Evolutionary conservation across 2,113 vertebrate species (phyloP).

Genomic region (Tor tambroides): DNA sequence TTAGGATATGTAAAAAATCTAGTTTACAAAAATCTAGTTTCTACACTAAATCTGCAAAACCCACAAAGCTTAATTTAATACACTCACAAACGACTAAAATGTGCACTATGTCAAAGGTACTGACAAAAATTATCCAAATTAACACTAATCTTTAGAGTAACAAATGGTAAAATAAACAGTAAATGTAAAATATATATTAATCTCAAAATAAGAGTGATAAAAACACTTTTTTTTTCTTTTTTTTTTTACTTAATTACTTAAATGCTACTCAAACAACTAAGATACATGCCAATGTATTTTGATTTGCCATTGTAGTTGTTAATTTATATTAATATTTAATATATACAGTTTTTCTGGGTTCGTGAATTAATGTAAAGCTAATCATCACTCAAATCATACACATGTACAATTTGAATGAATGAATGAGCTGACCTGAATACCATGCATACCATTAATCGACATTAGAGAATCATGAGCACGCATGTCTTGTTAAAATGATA

Average conservation of each 20-base stretch:
- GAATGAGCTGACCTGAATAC: too few species aligned
- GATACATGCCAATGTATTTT: not conserved
- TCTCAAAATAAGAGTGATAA: not conserved
- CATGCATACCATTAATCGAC: not conserved
- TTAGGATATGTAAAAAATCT: not conserved
- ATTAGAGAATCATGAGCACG: not conserved
- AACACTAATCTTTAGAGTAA: not conserved
- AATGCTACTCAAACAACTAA: not conserved
- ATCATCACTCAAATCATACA: not conserved
- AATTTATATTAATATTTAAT: not conserved
- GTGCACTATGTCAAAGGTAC: not conserved
- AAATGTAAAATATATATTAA: not conserved
- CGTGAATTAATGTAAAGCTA: not conserved
- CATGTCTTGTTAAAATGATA: not conserved
- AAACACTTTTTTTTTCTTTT: not conserved
- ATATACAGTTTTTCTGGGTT: not conserved
- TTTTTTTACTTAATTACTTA: not conserved
- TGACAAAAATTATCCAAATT: not conserved
- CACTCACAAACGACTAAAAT: not conserved
- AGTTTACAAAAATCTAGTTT: not conserved
- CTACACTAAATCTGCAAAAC: not conserved
- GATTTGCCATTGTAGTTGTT: not conserved
- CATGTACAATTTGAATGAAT: not conserved
- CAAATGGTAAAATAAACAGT: not conserved
- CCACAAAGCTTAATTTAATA: not conserved